A percentile compares a stretch with the other conserved stretches of the same genome.
Conservation (phyloP, 2,113 vertebrate genomes). For the Alouatta palliata region DNA sequence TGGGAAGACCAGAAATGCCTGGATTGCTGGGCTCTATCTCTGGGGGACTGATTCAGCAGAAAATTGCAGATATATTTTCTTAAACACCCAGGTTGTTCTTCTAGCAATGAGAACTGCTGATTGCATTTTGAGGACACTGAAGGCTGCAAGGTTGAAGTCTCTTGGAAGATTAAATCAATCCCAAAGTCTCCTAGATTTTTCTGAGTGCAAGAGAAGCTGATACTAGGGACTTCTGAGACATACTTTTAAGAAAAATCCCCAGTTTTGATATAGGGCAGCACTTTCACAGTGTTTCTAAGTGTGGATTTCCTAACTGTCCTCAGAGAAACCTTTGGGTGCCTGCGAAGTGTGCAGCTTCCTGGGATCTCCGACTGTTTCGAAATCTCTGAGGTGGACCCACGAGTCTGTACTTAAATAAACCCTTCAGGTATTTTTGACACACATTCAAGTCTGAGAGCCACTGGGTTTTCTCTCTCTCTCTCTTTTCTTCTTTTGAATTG, state of each 20-base stretch:
- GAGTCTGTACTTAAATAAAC: no score
- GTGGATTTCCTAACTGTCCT: neutral
- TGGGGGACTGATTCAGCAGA: neutral
- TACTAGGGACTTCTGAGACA: neutral
- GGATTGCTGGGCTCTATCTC: neutral
- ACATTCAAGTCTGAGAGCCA: neutral
- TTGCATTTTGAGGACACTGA: neutral
- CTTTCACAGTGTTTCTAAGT: neutral
- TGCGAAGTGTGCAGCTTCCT: neutral
- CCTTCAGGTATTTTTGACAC: neutral
- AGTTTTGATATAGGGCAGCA: neutral
- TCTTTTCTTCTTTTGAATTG: neutral
- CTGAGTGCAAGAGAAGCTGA: neutral
- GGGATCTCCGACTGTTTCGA: neutral
- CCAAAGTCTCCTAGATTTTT: neutral
- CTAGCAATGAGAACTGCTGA: neutral
- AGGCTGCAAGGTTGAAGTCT: neutral
- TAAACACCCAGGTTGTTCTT: neutral
- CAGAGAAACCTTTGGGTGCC: neutral
- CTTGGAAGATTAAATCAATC: neutral
- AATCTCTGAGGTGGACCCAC: neutral
- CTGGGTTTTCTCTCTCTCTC: neutral
- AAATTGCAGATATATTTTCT: neutral
- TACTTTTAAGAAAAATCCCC: neutral
- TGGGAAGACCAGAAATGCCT: neutral